Conservation (phyloP, 2,888 invertebrate genomes). For the Chesias legatella region DNA sequence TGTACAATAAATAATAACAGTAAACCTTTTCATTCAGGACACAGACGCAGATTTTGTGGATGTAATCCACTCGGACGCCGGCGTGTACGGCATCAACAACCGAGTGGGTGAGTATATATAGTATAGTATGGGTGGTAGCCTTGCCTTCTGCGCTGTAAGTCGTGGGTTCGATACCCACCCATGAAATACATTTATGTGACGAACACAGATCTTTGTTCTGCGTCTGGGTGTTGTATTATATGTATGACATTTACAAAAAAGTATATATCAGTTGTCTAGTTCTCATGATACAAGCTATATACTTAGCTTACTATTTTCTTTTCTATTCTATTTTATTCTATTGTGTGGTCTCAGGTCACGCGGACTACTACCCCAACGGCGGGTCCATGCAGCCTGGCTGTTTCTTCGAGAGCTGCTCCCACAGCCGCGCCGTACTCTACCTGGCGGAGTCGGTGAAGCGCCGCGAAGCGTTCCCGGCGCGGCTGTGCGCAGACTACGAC, state of each 20-base stretch:
- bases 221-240: no score
- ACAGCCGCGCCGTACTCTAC: conserved; percentile 31
- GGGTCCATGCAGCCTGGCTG: conserved; percentile 61
- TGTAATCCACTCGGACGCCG: conserved; percentile 57
- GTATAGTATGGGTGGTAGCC: not conserved
- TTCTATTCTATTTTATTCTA: no score
- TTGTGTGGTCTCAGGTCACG: conserved; percentile 63
- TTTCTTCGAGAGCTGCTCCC: conserved; percentile 56
- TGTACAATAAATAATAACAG: no score
- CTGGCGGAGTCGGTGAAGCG: conserved; percentile 18
- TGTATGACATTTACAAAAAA: no score
- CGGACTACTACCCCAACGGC: conserved; percentile 60
- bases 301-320: no score
- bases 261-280: no score
- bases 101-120: conserved; percentile 48
- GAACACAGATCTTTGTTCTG: no score
- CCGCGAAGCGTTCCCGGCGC: conserved; percentile 13
- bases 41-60: conserved; percentile 58
- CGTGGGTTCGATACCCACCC: no score
- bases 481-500: conserved; percentile 8
- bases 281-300: no score
- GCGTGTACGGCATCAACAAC: conserved; percentile 52
- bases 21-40: no score
- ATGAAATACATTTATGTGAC: no score
- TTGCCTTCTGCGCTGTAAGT: no score